phyloP scores from a whole-genome alignment of 2,888 invertebrate genomes.

The Platycnemis pennipes region DNA sequence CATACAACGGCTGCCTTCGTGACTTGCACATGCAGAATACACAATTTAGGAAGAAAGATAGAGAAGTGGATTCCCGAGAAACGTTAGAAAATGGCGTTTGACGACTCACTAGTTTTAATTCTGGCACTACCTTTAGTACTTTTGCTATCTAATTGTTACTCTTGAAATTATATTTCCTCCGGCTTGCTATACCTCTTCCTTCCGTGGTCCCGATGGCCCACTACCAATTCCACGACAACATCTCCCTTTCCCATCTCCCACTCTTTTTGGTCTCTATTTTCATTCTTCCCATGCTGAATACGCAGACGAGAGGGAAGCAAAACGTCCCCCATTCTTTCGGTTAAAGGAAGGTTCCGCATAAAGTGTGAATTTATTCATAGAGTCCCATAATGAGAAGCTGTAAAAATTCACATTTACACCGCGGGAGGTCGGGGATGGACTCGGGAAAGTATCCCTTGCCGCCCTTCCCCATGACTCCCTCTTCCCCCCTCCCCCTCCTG shows the following conservation, averaged over 20 bases:
- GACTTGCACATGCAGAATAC: too few relatives aligned
- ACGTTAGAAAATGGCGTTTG: too few relatives aligned
- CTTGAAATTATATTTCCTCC: too few relatives aligned
- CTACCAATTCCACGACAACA: neutral
- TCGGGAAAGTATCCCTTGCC: slow-evolving; percentile 33
- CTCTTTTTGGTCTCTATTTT: neutral
- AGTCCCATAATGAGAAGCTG: slow-evolving; percentile 81
- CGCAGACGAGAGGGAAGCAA: slow-evolving; percentile 39
- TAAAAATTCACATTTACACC: slow-evolving; percentile 81
- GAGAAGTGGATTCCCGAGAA: too few relatives aligned
- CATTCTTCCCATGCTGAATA: slow-evolving; percentile 21
- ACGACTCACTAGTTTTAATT: too few relatives aligned
- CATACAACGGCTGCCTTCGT: too few relatives aligned
- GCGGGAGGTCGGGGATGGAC: slow-evolving; percentile 76
- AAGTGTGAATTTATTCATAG: slow-evolving; percentile 82
- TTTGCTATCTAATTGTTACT: too few relatives aligned
- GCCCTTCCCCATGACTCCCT: neutral
- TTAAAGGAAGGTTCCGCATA: slow-evolving; percentile 74
- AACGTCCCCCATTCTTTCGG: slow-evolving; percentile 72
- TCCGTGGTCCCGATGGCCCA: neutral
- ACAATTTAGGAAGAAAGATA: too few relatives aligned
- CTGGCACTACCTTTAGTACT: too few relatives aligned
- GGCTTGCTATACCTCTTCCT: neutral
- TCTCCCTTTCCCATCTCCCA: slow-evolving; percentile 41
- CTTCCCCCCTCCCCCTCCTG: neutral